These are phyloP conservation scores for Dicerorhinus sumatrensis DNA, from an alignment of 2,113 vertebrate genomes.

Conservation along the genomic window DNA sequence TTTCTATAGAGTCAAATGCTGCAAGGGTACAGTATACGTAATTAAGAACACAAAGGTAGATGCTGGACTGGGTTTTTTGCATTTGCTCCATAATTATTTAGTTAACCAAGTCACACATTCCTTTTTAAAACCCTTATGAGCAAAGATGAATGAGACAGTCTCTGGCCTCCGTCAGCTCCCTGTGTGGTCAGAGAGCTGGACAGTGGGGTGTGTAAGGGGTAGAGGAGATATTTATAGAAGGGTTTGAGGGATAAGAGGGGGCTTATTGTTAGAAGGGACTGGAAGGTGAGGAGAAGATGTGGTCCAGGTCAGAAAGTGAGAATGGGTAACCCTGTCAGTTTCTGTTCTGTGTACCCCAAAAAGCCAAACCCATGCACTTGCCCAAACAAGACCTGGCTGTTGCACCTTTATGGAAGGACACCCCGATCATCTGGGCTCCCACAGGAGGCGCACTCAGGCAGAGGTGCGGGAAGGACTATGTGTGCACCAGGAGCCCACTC, in stretches of 20 bases:
- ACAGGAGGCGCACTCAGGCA: background rate
- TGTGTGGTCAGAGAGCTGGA: background rate
- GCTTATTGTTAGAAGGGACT: background rate
- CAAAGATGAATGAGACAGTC: background rate
- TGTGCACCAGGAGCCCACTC: background rate
- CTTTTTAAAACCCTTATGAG: background rate
- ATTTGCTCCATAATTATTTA: background rate
- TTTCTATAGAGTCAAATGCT: background rate
- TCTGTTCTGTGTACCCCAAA: background rate
- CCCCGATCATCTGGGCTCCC: background rate
- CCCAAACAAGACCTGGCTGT: background rate
- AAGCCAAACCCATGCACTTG: background rate
- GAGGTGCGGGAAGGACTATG: background rate
- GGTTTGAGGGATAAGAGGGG: background rate
- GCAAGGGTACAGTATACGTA: background rate
- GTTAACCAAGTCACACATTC: background rate
- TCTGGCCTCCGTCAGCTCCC: background rate
- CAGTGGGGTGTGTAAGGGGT: background rate
- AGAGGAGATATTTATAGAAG: background rate
- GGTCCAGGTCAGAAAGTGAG: background rate
- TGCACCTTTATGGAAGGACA: background rate
- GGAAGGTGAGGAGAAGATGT: background rate
- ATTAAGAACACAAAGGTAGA: background rate
- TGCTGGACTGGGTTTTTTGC: background rate
- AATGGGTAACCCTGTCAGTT: background rate